Conservation (phyloP, 2,888 invertebrate genomes). For the Pomacea canaliculata region DNA sequence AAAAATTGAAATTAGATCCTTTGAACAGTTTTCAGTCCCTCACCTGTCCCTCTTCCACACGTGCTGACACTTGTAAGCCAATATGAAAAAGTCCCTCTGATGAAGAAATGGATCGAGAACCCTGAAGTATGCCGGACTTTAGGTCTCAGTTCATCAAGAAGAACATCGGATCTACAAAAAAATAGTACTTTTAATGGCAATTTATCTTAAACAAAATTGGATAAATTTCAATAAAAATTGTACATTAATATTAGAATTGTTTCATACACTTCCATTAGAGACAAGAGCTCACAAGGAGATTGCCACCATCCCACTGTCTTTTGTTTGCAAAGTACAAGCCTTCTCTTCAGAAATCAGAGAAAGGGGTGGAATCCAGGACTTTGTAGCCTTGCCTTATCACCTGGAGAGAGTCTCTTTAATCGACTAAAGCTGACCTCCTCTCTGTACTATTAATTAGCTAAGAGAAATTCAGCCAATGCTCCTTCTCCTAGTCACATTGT, state of each 20-base stretch:
- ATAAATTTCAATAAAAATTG: neutral
- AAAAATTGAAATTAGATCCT: too few relatives aligned
- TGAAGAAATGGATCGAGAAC: conserved; percentile 77
- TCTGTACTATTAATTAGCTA: too few relatives aligned
- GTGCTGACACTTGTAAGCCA: conserved; percentile 13
- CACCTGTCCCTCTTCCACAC: conserved; percentile 81
- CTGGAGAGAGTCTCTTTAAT: too few relatives aligned
- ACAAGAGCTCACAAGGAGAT: neutral
- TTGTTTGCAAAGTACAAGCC: too few relatives aligned
- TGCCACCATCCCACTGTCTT: neutral
- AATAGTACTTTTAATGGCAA: neutral
- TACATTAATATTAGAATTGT: neutral
- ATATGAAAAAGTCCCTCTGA: conserved; percentile 82
- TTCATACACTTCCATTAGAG: neutral
- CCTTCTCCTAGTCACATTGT: too few relatives aligned
- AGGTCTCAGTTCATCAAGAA: conserved; percentile 37
- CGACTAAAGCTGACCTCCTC: too few relatives aligned
- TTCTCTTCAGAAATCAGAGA: too few relatives aligned
- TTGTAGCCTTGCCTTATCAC: too few relatives aligned
- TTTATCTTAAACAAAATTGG: neutral
- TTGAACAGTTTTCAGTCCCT: too few relatives aligned
- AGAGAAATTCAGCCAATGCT: neutral
- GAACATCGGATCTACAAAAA: conserved; percentile 24
- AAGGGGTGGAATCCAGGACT: too few relatives aligned
- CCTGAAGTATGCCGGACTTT: conserved; percentile 65